Base-by-base conservation (phyloP, 2,113 vertebrate genomes). In the Sclerurus mexicanus region DNA sequence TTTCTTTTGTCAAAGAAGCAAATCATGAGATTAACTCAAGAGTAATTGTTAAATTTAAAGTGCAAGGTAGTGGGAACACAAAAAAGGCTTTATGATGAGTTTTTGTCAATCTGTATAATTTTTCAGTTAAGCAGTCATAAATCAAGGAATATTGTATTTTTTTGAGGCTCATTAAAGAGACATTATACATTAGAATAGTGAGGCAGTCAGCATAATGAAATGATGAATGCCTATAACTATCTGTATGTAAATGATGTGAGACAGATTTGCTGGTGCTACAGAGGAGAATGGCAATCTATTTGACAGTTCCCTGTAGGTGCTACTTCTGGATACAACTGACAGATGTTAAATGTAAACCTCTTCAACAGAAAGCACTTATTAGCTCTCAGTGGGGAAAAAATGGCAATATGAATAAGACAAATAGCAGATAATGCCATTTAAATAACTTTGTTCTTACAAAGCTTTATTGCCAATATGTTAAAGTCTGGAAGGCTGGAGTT, bases 111-210 rank as follows among this genome's bases (percentile, higher is more conserved):
- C 97, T 98, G 98, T 98, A 98, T 98, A 98, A 98, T 98, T 98
- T 98, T 98, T 98, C 98, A 98, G 98, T 98, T 98, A 98, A 97
- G 97, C 97, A 96, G 96, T 94, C 95, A 98, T 98, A 98, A 98
- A 98, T 98, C 98, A 98, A 98, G 96, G 97, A 98, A 98, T 98
- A 98, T 96, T 98, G 97, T 98, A 98, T 98, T 98, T 98, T 98
- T 98, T 97, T 98, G 97, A 98, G 98, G 97, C 98, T 98, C 98
- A 98, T 98, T 98, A 98, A 98, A 98, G 98, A 98, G 97, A 96
- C 98, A 98, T 98, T 98, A 98, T 96, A 96, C 90, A 97, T 97
- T 96, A 97, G 97, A 98, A 97, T 96, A 96, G 96, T 97, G 96
- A 97, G 97, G 96, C 96, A 97, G 85, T 98, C 97, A 98, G 97